Evolutionary conservation across 2,888 invertebrate species (phyloP).

Genomic region (Lasioglossum oenotherae): DNA sequence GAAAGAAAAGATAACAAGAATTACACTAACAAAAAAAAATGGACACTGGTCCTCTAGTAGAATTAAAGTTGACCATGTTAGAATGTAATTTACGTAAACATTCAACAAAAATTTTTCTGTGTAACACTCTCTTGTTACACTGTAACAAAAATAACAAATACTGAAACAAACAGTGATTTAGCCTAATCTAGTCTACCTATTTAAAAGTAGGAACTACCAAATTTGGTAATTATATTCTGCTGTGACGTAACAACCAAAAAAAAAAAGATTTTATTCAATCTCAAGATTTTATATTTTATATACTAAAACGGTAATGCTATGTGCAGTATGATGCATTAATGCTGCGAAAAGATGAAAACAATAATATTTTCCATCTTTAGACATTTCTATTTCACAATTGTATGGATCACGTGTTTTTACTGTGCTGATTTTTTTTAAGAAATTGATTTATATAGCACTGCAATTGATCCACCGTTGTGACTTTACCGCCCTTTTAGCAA

Average conservation of each 20-base stretch:
- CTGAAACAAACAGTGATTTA: slow-evolving; percentile 72
- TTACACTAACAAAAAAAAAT: slow-evolving; percentile 32
- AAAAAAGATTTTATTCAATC: slow-evolving; percentile 62
- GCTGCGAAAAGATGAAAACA: slow-evolving; percentile 17
- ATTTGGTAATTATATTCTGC: slow-evolving; percentile 71
- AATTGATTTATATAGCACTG: slow-evolving; percentile 17
- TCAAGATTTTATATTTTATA: slow-evolving; percentile 77
- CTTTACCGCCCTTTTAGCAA: slow-evolving; percentile 16
- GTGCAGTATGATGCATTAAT: slow-evolving; percentile 52
- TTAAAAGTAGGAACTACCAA: slow-evolving; percentile 68
- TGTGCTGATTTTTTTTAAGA: slow-evolving; percentile 21
- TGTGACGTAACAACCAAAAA: slow-evolving; percentile 74
- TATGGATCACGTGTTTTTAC: slow-evolving; percentile 11
- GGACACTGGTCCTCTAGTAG: slow-evolving; percentile 21
- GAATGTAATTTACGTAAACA: slow-evolving; percentile 39
- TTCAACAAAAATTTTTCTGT: slow-evolving; percentile 35
- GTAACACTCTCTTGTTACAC: slow-evolving; percentile 47
- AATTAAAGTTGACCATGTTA: slow-evolving; percentile 34
- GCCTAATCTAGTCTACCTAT: slow-evolving; percentile 76
- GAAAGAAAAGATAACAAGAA: slow-evolving; percentile 8
- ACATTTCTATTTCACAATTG: slow-evolving; percentile 18
- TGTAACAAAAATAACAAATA: slow-evolving; percentile 45
- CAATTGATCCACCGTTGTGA: slow-evolving; percentile 24
- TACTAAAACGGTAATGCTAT: slow-evolving; percentile 47
- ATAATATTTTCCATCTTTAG: slow-evolving; percentile 3